Evolutionary conservation across 2,113 vertebrate genomes (phyloP).

Genomic region (Rhizomys pruinosus): DNA sequence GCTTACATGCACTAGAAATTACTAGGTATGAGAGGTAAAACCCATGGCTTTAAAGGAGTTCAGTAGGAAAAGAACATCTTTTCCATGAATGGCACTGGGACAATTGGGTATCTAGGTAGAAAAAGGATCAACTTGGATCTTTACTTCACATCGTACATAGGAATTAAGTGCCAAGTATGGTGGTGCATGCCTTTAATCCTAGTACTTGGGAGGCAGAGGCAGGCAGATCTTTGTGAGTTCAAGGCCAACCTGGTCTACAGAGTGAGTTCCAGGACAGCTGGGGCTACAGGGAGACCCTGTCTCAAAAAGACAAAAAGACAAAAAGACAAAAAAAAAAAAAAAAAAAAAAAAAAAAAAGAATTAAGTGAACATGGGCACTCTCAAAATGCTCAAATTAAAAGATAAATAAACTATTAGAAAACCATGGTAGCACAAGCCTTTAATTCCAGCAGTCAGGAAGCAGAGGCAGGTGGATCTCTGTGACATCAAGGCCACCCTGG

Average conservation of each 20-base stretch:
- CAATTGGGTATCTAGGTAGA: not conserved
- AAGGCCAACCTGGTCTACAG: too few species aligned
- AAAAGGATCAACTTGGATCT: not conserved
- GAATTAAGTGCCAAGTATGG: slow-evolving; percentile 41
- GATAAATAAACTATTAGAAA: slow-evolving; percentile 22
- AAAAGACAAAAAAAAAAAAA: too few species aligned
- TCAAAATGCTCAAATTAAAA: not conserved
- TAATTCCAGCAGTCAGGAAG: too few species aligned
- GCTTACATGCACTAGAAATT: slow-evolving; percentile 17
- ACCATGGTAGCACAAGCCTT: not conserved
- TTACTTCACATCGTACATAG: not conserved
- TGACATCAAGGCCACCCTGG: too few species aligned
- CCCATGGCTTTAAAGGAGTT: not conserved
- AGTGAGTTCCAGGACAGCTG: too few species aligned
- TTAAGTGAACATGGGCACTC: not conserved
- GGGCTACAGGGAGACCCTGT: too few species aligned
- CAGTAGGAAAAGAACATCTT: slow-evolving; percentile 7
- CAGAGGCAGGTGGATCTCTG: too few species aligned
- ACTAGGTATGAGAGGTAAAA: not conserved
- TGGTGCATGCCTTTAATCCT: too few species aligned
- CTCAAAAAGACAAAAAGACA: too few species aligned
- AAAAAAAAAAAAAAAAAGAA: too few species aligned
- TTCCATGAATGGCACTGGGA: not conserved
- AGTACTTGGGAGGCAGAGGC: too few species aligned
- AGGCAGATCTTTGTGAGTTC: too few species aligned